Evolutionary conservation across 2,797 vertebrate species (phyloP), one percentile per base, ranked within the genome.

Genomic region (Tapera naevia): DNA sequence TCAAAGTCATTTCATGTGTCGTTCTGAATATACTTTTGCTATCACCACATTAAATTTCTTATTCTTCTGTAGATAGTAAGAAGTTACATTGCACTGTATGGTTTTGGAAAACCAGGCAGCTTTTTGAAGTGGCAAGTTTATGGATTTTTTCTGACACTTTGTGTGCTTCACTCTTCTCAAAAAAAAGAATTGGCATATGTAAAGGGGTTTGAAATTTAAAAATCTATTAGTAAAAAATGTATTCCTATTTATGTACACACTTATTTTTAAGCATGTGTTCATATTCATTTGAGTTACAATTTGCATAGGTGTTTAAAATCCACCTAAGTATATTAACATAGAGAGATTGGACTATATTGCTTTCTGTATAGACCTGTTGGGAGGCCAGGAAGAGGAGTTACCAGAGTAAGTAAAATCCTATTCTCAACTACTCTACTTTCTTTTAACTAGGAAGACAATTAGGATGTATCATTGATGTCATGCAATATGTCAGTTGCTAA

Each of bases 341-440:
- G 1, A 57, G 28, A 67, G 27, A 28, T 8, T 35, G 13, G 10
- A 23, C 23, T 75, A 1, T 28, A 14, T 60, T 70, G 46, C 2
- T 10, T 23, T 91, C 30, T 8, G 0, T 19, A 2, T 30, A 0
- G 45, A 14, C n/a, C 22, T 32, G 2, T 30, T 2, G 0, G 4
- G 35, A 81, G 37, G 18, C 13, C 35, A 33, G 78, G 35, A 81
- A 48, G 21, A 60, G 14, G 33, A 83, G 11, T 66, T 39, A 54
- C 4, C 33, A 35, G 45, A 46, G 39, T 17, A 66, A 45, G 11
- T 39, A 73, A 79, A 50, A 70, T 43, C 41, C 10, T 50, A 5
- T 65, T 88, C 46, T 58, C 39, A 54, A 50, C 23, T 66, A 14
- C 64, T 39, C 64, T 24, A 51, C 32, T 64, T 65, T 21, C 4